Evolutionary conservation across 1,140 invertebrate species (phyloP).

Genomic region (Solenopsis invicta): DNA sequence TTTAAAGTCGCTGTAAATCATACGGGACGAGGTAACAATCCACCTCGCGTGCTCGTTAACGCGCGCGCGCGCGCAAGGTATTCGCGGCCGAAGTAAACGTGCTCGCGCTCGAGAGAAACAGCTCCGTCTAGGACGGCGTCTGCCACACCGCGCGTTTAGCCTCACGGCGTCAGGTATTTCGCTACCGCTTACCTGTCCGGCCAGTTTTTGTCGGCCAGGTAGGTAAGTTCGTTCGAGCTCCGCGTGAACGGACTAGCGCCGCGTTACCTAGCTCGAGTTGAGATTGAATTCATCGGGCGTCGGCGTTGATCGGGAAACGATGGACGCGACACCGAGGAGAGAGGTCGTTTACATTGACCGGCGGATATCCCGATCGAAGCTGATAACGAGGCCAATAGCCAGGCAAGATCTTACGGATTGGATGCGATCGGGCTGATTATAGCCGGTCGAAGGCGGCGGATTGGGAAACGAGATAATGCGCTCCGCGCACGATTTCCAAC

Average conservation of each 20-base stretch:
- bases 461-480: slow-evolving; percentile 56
- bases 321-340: neutral
- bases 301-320: slow-evolving; percentile 13
- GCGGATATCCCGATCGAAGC: slow-evolving; percentile 29
- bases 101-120: slow-evolving; percentile 10
- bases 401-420: slow-evolving; percentile 36
- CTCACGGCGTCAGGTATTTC: slow-evolving; percentile 38
- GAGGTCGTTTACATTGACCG: slow-evolving; percentile 41
- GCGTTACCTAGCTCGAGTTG: neutral
- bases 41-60: slow-evolving; percentile 40
- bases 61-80: neutral
- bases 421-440: slow-evolving; percentile 55
- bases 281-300: slow-evolving; percentile 28
- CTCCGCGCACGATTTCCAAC: slow-evolving; percentile 40
- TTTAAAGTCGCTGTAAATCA: slow-evolving; percentile 54
- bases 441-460: slow-evolving; percentile 17
- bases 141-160: slow-evolving; percentile 20
- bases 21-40: slow-evolving; percentile 32
- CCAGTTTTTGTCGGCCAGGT: slow-evolving; percentile 48
- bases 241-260: slow-evolving; percentile 29
- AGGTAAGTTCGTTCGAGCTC: slow-evolving; percentile 15
- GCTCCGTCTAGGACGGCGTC: slow-evolving; percentile 48
- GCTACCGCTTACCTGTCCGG: slow-evolving; percentile 50
- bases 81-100: slow-evolving; percentile 12
- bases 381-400: slow-evolving; percentile 31